Evolutionary conservation across 2,113 vertebrate genomes (phyloP).

Genomic region (Cebus imitator): DNA sequence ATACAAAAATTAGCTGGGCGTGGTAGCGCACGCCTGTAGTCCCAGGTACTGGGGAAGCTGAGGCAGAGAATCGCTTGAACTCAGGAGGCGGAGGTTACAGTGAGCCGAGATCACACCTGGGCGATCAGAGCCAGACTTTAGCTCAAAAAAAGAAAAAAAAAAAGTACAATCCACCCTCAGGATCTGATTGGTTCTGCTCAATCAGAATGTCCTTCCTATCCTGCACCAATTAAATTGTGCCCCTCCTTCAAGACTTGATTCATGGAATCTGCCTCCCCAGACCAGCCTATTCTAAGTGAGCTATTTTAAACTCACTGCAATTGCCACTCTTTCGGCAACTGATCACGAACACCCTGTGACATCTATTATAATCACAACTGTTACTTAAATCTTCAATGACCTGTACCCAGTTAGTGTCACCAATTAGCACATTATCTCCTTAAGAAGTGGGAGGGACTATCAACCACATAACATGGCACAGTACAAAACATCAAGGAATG

Average conservation of each 20-base stretch:
- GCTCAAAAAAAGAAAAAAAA: no score
- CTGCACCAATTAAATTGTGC: neutral
- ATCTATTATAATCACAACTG: constrained; percentile 23
- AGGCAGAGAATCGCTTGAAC: no score
- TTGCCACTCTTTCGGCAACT: neutral
- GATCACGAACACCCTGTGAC: constrained; percentile 1
- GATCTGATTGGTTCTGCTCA: constrained; percentile 5
- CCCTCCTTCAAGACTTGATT: neutral
- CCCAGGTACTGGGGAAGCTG: no score
- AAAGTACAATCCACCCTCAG: no score
- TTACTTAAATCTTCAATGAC: constrained; percentile 22
- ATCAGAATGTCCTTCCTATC: neutral
- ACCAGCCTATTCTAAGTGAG: constrained; percentile 6
- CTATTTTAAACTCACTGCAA: neutral
- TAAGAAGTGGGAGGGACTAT: neutral
- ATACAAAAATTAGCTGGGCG: no score
- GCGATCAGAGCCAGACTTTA: no score
- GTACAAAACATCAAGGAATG: neutral
- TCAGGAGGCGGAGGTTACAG: no score
- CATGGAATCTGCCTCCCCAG: neutral
- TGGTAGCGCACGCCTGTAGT: no score
- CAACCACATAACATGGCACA: neutral
- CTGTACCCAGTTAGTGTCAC: neutral
- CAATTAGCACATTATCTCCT: neutral
- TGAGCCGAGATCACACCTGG: no score